phyloP scores from a whole-genome alignment of 2,797 vertebrate genomes.

The Erpetoichthys calabaricus region DNA sequence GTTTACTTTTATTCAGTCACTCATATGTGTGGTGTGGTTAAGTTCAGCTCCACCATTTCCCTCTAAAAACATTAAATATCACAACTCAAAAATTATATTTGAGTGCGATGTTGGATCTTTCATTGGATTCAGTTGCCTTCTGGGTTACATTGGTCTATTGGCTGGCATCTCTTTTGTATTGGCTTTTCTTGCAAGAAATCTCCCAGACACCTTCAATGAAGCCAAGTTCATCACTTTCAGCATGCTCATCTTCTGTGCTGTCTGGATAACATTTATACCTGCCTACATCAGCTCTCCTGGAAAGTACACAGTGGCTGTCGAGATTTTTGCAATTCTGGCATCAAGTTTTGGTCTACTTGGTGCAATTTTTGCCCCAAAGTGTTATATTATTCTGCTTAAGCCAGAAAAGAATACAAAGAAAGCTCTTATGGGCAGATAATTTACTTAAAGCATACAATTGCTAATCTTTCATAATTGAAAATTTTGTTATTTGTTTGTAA shows the following conservation, averaged over 20 bases:
- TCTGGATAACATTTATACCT: constrained; percentile 53
- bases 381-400: constrained; percentile 41
- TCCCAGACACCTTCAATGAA: constrained; percentile 52
- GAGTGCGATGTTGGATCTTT: constrained; percentile 45
- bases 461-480: no score
- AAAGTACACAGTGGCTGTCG: constrained; percentile 47
- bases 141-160: constrained; percentile 47
- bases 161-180: constrained; percentile 41
- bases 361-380: constrained; percentile 51
- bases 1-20: constrained; percentile 39
- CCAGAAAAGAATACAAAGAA: constrained; percentile 42
- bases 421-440: constrained; percentile 24
- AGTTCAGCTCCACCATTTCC: constrained; percentile 33
- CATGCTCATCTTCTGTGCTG: constrained; percentile 53
- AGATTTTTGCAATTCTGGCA: constrained; percentile 50
- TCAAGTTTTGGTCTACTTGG: constrained; percentile 43
- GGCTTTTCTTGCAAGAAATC: constrained; percentile 44
- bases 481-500: no score
- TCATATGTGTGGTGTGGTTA: constrained; percentile 44
- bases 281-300: constrained; percentile 48
- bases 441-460: no score
- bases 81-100: constrained; percentile 34
- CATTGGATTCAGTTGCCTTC: constrained; percentile 42
- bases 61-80: constrained; percentile 27
- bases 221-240: constrained; percentile 50